Evolutionary conservation across 2,888 invertebrate species (phyloP).

Genomic region (Alcis repandata): DNA sequence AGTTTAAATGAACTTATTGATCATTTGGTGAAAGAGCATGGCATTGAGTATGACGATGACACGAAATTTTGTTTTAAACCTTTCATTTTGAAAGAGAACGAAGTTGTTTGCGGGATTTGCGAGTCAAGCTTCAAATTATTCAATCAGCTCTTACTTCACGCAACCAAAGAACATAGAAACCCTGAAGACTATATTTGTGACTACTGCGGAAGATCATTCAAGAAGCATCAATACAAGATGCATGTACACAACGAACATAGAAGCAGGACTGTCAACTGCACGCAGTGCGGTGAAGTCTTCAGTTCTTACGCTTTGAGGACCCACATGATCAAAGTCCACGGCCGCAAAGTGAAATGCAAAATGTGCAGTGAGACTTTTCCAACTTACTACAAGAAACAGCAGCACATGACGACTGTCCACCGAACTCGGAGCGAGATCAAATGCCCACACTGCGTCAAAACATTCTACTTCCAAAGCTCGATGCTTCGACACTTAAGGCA

Average conservation of each 20-base stretch:
- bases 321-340: conserved; percentile 50
- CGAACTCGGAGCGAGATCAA: conserved; percentile 46
- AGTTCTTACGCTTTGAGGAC: conserved; percentile 32
- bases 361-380: conserved; percentile 64
- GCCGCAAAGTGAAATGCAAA: conserved; percentile 76
- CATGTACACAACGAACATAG: conserved; percentile 61
- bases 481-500: conserved; percentile 48
- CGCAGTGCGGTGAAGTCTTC: conserved; percentile 28
- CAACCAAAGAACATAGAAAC: conserved; percentile 22
- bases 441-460: conserved; percentile 35
- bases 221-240: conserved; percentile 33
- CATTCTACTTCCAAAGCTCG: conserved; percentile 29
- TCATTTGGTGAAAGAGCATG: conserved; percentile 50
- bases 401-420: conserved; percentile 62
- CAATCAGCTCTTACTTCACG: conserved; percentile 22
- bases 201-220: conserved; percentile 49
- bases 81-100: conserved; percentile 29
- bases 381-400: conserved; percentile 59
- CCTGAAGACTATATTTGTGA: conserved; percentile 26
- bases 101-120: conserved; percentile 24
- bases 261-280: conserved; percentile 48
- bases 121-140: conserved; percentile 16
- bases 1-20: conserved; percentile 47
- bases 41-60: conserved; percentile 41
- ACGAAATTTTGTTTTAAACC: conserved; percentile 36